Percentiles rank a stretch among this genome's conserved stretches.
These are phyloP conservation scores for Tapera naevia DNA, from an alignment of 2,797 vertebrate species.

Conservation along the genomic window DNA sequence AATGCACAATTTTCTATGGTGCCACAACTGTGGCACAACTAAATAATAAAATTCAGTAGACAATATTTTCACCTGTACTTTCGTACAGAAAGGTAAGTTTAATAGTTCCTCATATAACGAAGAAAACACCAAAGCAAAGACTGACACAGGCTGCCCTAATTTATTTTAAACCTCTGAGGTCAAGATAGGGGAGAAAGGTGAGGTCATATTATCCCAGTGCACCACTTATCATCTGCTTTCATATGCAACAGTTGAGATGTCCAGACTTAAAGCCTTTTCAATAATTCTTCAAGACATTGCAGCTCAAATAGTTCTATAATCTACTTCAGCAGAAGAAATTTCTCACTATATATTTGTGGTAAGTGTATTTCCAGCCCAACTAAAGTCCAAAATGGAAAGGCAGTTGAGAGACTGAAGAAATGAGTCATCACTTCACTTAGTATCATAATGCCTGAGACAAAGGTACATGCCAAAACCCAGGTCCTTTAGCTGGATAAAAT, in stretches of 20 bases:
- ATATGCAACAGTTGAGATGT: not conserved
- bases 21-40: not conserved
- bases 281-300: not conserved
- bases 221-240: not conserved
- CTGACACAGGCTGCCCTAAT: not conserved
- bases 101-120: not conserved
- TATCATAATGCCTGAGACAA: not conserved
- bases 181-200: not conserved
- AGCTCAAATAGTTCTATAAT: not conserved
- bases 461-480: not conserved
- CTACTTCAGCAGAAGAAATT: not conserved
- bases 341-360: not conserved
- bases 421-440: not conserved
- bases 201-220: not conserved
- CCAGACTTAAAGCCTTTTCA: not conserved
- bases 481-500: not conserved
- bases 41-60: not conserved
- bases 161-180: not conserved
- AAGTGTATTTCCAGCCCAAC: not conserved
- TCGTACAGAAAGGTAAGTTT: not conserved
- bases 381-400: not conserved
- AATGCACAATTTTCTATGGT: not conserved
- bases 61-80: not conserved
- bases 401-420: not conserved
- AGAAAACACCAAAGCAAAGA: not conserved